A percentile compares a stretch with the other conserved stretches of the same genome.
phyloP scores from a whole-genome alignment of 1,140 invertebrate species.

The Lepidurus apus region DNA sequence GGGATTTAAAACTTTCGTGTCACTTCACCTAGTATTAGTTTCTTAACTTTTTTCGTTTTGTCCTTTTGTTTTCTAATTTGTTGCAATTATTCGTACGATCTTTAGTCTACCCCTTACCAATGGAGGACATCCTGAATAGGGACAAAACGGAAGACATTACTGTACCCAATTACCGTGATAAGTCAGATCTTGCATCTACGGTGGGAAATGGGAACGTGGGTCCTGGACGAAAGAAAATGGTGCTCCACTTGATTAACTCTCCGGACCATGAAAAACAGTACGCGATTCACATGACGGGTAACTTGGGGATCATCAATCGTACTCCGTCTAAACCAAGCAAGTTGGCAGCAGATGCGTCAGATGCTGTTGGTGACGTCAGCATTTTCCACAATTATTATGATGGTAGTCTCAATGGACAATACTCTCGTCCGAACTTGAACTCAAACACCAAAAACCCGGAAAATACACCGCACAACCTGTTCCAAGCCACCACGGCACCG shows the following conservation, averaged over 20 bases:
- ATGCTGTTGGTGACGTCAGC: background rate
- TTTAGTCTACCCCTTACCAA: background rate
- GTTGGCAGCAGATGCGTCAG: background rate
- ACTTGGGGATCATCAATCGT: background rate
- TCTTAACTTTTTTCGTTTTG: no score
- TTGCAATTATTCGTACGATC: no score
- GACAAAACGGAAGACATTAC: background rate
- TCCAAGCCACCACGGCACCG: background rate
- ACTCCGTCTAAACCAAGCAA: background rate
- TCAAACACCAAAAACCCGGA: background rate
- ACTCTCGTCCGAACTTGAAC: background rate
- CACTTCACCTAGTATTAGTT: no score
- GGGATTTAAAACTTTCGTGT: no score
- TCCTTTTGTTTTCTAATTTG: no score
- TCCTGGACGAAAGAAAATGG: background rate
- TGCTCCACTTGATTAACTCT: background rate
- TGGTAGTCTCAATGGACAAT: background rate
- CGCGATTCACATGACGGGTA: background rate
- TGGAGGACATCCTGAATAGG: background rate
- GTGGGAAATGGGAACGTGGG: background rate
- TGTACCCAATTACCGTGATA: background rate
- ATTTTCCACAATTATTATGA: background rate
- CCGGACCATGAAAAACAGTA: background rate
- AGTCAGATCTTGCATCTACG: background rate
- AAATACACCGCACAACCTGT: background rate